Evolutionary conservation across 2,888 invertebrate genomes (phyloP), one percentile per base, ranked within the genome.

Genomic region (Harpagoxenus sublaevis): DNA sequence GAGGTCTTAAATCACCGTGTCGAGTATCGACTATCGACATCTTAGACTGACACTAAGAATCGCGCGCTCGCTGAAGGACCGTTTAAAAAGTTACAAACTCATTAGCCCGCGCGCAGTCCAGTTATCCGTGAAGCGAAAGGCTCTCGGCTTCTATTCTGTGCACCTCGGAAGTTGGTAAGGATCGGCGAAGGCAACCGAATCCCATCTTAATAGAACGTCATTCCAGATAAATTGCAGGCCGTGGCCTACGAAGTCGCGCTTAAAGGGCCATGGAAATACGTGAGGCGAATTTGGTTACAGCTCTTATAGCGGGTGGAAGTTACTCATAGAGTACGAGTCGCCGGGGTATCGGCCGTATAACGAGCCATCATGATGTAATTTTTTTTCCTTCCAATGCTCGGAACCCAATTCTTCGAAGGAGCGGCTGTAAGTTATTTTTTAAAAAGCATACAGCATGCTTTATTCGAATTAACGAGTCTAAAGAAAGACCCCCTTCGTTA

Each of bases 231-330:
- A 93, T 93, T 92, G 91, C 88, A 89, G 86, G 86, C 74, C 78
- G 60, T 60, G 71, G 62, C 18, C 65, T 63, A 42, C 73, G 53
- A 66, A 60, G 62, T 73, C 78, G 75, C 83, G 86, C 88, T 87
- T 75, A 85, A 88, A 87, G 86, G 84, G 86, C 84, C 87, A 79
- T 87, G 85, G 84, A 86, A 92, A 91, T 91, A 92, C 93, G 93
- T 91, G 92, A 91, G 89, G 65, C 53, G 93, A 93, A 93, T 92
- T 92, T 91, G 87, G 86, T 91, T 92, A 88, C 79, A 83, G 66
- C 42, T 60, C 75, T 51, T 86, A 65, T 35, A 70, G 39, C 3
- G 70, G 35, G 23, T 60, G 55, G 55, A 55, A 62, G 57, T 4
- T 45, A 28, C 48, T 12, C 42, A 31, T 35, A 28, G n/a, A 39